These are phyloP conservation scores for Thaumetopoea pityocampa DNA, from an alignment of 1,140 invertebrate species.

Conservation along the genomic window DNA sequence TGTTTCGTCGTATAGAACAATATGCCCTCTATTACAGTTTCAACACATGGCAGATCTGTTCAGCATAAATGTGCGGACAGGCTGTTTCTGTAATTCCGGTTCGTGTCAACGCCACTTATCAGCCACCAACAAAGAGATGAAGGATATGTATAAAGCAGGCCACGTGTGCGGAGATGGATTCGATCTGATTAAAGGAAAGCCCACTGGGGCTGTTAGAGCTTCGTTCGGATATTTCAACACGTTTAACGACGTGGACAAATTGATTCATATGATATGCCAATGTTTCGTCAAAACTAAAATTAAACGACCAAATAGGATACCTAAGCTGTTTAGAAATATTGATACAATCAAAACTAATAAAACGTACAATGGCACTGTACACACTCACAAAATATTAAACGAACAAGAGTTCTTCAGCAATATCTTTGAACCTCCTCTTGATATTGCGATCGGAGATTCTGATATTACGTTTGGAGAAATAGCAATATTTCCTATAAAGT, in stretches of 20 bases:
- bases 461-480: conserved; percentile 77
- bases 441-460: conserved; percentile 13
- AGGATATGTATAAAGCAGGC: conserved; percentile 88
- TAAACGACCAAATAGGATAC: conserved; percentile 37
- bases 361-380: conserved; percentile 16
- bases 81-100: conserved; percentile 98
- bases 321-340: conserved; percentile 5
- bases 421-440: conserved; percentile 6
- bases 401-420: conserved; percentile 13
- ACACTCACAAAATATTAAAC: conserved; percentile 14
- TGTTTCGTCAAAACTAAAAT: conserved; percentile 78
- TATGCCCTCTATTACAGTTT: conserved; percentile 80
- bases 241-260: conserved; percentile 81
- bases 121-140: conserved; percentile 82
- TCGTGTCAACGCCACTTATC: conserved; percentile 91
- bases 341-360: conserved; percentile 23
- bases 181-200: conserved; percentile 92
- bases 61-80: conserved; percentile 91
- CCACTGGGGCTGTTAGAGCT: conserved; percentile 93
- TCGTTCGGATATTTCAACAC: conserved; percentile 96
- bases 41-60: conserved; percentile 92
- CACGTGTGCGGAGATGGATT: conserved; percentile 94
- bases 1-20: conserved; percentile 9
- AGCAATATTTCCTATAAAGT: conserved; percentile 95
- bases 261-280: conserved; percentile 84